Conservation (phyloP, 2,888 invertebrate species). For the Aphodius granarius region DNA sequence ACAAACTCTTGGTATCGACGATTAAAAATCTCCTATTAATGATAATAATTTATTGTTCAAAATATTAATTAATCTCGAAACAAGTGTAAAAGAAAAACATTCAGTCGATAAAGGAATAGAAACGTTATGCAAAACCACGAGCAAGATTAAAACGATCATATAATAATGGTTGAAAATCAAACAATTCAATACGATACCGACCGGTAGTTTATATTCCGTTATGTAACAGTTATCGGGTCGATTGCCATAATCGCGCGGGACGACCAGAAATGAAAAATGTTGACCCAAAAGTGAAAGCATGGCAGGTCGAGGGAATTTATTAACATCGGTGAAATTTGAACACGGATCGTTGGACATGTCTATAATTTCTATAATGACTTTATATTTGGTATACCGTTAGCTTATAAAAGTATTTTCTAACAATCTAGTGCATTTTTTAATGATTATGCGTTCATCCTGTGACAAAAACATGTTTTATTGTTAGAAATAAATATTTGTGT, state of each 20-base stretch:
- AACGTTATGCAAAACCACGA: not conserved
- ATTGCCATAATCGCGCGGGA: not conserved
- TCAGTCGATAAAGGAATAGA: not conserved
- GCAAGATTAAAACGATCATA: not conserved
- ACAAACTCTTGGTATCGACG: no score
- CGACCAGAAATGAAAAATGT: not conserved
- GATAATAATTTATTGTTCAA: no score
- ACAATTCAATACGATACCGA: not conserved
- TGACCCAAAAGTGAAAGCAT: not conserved
- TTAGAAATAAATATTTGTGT: no score
- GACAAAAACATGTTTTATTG: no score
- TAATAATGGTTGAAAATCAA: not conserved
- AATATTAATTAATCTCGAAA: no score
- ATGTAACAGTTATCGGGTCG: not conserved
- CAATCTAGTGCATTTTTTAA: not conserved
- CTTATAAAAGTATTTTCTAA: no score
- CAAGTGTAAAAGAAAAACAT: not conserved
- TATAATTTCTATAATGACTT: not conserved
- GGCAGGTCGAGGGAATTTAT: not conserved
- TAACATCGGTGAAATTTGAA: not conserved
- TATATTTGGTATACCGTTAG: no score
- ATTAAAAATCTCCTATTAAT: no score
- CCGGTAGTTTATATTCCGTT: not conserved
- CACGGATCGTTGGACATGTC: not conserved
- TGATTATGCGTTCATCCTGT: no score